Evolutionary conservation across 2,888 invertebrate species (phyloP).

Genomic region (Athalia cordata): DNA sequence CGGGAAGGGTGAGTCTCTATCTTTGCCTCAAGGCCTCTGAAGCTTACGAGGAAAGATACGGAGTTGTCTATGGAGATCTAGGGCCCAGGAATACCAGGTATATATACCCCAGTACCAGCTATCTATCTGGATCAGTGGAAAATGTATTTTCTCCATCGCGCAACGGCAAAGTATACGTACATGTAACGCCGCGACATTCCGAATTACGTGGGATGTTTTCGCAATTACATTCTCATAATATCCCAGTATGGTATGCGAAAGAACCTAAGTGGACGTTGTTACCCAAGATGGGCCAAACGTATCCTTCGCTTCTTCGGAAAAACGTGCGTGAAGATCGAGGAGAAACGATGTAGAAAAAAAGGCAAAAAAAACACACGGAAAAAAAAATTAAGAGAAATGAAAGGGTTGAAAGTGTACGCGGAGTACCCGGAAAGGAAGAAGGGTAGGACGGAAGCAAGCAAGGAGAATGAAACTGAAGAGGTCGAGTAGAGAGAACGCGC

Average conservation of each 20-base stretch:
- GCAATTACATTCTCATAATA: conserved; percentile 7
- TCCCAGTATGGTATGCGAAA: no score
- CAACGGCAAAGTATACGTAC: background rate
- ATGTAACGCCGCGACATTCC: no score
- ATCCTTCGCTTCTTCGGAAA: no score
- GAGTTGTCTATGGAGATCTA: conserved; percentile 45
- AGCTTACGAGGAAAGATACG: conserved; percentile 44
- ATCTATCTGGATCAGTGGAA: conserved; percentile 43
- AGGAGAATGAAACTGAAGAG: conserved; percentile 40
- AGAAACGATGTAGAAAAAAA: no score
- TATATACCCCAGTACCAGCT: conserved; percentile 10
- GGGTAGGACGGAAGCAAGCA: background rate
- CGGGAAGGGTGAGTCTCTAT: conserved; percentile 42
- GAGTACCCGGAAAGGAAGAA: background rate
- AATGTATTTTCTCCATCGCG: conserved; percentile 30
- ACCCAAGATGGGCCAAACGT: no score
- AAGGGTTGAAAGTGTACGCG: no score
- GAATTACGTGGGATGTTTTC: conserved; percentile 28
- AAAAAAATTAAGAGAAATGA: no score
- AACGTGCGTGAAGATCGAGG: no score
- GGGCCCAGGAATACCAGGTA: conserved; percentile 25
- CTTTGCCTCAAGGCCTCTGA: conserved; percentile 39
- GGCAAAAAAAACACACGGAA: no score
- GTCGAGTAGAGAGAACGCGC: conserved; percentile 11
- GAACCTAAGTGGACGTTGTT: no score